Conservation (phyloP, 64 coral and sea anemone genomes). For the Stylophora pistillata region DNA sequence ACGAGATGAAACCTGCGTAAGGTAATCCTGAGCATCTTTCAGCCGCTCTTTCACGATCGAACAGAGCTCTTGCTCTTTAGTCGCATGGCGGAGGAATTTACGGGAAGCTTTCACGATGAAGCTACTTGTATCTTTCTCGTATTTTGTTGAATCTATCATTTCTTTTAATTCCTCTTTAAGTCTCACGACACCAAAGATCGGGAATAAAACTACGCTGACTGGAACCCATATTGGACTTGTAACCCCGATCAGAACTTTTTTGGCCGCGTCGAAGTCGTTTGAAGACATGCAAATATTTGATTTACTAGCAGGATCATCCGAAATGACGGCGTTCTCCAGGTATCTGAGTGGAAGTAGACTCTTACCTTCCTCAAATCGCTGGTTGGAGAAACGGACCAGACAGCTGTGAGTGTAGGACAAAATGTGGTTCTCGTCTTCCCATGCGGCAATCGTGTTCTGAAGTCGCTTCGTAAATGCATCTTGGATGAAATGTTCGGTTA, state of each 20-base stretch:
- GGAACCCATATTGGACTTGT: conserved; percentile 38
- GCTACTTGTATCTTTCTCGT: background rate
- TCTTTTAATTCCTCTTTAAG: conserved; percentile 6
- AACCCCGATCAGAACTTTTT: conserved; percentile 22
- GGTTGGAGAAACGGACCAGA: background rate
- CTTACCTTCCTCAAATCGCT: background rate
- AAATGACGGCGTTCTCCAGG: background rate
- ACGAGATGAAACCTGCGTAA: background rate
- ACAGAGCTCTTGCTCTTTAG: background rate
- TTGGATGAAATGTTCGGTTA: background rate
- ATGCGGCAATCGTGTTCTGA: background rate
- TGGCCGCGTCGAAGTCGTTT: background rate
- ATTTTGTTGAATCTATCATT: background rate
- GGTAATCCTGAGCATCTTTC: background rate
- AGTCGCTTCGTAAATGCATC: background rate
- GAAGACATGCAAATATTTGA: background rate
- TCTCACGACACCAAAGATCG: background rate
- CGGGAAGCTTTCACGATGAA: background rate
- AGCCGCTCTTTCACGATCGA: background rate
- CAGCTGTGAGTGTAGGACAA: background rate
- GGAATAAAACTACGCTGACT: background rate
- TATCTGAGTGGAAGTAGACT: background rate
- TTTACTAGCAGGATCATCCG: background rate
- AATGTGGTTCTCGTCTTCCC: conserved; percentile 35
- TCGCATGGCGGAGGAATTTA: background rate